Evolutionary conservation across 2,888 invertebrate species (phyloP).

Genomic region (Meliscaeva auricollis): DNA sequence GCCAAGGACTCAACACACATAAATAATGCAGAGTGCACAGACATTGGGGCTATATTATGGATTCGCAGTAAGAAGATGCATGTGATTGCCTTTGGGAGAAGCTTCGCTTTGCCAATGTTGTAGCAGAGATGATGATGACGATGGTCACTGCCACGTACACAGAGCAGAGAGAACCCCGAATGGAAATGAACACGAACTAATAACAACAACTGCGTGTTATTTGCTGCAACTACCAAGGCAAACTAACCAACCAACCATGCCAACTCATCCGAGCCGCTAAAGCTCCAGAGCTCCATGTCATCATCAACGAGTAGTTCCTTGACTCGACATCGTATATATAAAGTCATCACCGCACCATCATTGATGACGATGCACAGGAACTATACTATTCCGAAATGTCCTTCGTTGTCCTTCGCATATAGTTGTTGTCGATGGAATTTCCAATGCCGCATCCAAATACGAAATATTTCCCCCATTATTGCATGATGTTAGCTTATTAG

Average conservation of each 20-base stretch:
- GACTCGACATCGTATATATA: slow-evolving; percentile 12
- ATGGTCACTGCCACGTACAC: slow-evolving; percentile 72
- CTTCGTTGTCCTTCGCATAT: slow-evolving; percentile 17
- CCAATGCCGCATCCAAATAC: slow-evolving; percentile 76
- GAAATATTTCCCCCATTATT: slow-evolving; percentile 77
- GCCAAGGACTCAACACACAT: slow-evolving; percentile 51
- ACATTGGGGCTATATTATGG: slow-evolving; percentile 44
- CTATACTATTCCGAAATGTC: slow-evolving; percentile 9
- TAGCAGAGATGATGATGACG: slow-evolving; percentile 39
- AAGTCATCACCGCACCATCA: slow-evolving; percentile 24
- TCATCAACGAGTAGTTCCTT: slow-evolving; percentile 48
- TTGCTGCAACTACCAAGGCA: slow-evolving; percentile 33
- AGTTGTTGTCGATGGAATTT: slow-evolving; percentile 61
- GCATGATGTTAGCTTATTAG: slow-evolving; percentile 77
- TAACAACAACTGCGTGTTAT: slow-evolving; percentile 68
- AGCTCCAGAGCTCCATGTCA: slow-evolving; percentile 55
- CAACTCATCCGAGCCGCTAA: slow-evolving; percentile 16
- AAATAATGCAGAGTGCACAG: slow-evolving; percentile 65
- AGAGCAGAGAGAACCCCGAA: slow-evolving; percentile 56
- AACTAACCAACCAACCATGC: slow-evolving; percentile 5
- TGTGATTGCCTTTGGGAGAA: slow-evolving; percentile 76
- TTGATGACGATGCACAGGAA: slow-evolving; percentile 1
- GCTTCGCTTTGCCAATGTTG: slow-evolving; percentile 44
- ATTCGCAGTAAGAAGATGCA: slow-evolving; percentile 71
- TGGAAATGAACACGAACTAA: slow-evolving; percentile 75